Conservation (phyloP, 2,888 invertebrate genomes). For the Lampropteryx suffumata region DNA sequence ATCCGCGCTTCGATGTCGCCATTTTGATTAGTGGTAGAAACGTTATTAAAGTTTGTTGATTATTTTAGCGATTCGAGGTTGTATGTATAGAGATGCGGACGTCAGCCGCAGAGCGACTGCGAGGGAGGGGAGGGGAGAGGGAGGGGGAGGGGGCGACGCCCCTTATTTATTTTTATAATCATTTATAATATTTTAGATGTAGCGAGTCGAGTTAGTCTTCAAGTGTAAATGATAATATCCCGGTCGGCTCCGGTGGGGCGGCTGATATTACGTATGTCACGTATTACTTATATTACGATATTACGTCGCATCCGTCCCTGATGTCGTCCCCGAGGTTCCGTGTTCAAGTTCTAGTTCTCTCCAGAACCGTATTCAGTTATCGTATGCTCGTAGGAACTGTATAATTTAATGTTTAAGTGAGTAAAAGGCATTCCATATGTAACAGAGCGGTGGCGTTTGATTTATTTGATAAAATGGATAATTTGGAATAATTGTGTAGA, state of each 20-base stretch:
- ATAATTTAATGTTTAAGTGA: conserved; percentile 73
- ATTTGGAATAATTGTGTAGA: conserved; percentile 27
- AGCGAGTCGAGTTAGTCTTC: conserved; percentile 61
- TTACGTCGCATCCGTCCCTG: conserved; percentile 19
- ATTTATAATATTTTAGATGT: conserved; percentile 78
- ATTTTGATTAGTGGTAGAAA: conserved; percentile 49
- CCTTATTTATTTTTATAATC: conserved; percentile 82
- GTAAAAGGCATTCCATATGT: conserved; percentile 79
- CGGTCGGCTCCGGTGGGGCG: conserved; percentile 36
- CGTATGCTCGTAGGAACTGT: conserved; percentile 71
- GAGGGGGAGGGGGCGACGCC: conserved; percentile 61
- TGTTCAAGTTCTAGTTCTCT: conserved; percentile 13
- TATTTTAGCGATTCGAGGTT: conserved; percentile 51
- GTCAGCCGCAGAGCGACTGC: conserved; percentile 7
- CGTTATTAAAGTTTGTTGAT: conserved; percentile 62
- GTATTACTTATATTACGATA: too few species aligned
- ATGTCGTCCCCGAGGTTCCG: conserved; percentile 44
- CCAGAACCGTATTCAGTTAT: conserved; percentile 29
- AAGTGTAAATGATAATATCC: conserved; percentile 61
- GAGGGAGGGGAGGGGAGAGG: conserved; percentile 48
- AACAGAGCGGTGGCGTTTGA: conserved; percentile 72
- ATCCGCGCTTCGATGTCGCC: conserved; percentile 47
- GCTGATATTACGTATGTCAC: too few species aligned
- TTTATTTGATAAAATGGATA: conserved; percentile 48
- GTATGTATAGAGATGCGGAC: conserved; percentile 36